A percentile compares a stretch with the other conserved stretches of the same genome.
These are phyloP conservation scores for Setophaga kirtlandii DNA, from an alignment of 2,113 vertebrate genomes.

Conservation along the genomic window DNA sequence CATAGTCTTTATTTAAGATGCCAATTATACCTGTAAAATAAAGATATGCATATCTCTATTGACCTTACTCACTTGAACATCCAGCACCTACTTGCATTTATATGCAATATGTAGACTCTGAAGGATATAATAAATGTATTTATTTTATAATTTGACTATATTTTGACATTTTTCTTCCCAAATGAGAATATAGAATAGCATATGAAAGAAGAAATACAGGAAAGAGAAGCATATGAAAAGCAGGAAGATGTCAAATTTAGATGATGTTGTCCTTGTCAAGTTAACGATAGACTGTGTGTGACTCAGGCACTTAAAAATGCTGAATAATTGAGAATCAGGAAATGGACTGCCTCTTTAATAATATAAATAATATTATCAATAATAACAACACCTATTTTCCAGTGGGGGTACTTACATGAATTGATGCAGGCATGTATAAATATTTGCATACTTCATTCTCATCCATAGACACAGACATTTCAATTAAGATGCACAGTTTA, in stretches of 20 bases:
- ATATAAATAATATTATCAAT: not conserved
- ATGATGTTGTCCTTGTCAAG: not conserved
- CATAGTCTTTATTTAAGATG: not conserved
- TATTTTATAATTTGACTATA: not conserved
- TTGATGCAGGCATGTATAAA: not conserved
- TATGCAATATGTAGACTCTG: not conserved
- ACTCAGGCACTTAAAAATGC: not conserved
- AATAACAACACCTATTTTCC: not conserved
- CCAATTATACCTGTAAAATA: not conserved
- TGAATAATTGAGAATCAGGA: not conserved
- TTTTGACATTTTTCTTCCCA: not conserved
- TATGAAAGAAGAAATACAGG: not conserved
- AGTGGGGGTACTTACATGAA: rapidly evolving
- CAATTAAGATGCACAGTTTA: not conserved
- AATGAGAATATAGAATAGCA: not conserved
- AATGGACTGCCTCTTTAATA: not conserved
- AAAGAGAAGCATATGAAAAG: not conserved
- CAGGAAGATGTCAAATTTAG: not conserved
- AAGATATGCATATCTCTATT: not conserved
- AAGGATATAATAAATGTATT: not conserved
- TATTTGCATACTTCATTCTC: not conserved
- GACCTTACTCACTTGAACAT: not conserved
- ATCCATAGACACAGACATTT: not conserved
- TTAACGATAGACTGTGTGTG: not conserved
- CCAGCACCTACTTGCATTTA: not conserved